Evolutionary conservation across 2,113 vertebrate species (phyloP), one percentile per base, ranked within the genome.

Genomic region (Mustelus asterias): DNA sequence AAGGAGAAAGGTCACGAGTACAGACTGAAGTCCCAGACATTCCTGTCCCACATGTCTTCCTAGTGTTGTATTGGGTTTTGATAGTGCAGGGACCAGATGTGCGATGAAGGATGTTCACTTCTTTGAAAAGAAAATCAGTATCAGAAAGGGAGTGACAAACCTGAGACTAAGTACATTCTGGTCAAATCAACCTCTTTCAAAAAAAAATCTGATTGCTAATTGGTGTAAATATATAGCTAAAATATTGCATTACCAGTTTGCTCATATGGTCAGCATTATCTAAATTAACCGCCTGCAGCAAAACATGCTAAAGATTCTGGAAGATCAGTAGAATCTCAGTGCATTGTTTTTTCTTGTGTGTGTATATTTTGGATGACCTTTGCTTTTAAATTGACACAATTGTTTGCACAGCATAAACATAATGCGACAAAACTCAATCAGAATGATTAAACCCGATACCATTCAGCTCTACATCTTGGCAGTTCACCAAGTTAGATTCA

Each of bases 301-400:
- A 63, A 83, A 90, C n/a, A 29, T 60, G 16, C 54, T 90, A 60
- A n/a, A 90, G 29, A 90, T 90, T 90, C 88, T 63, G 54, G 33
- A 58, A n/a, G 29, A 90, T 90, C 88, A 90, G 88, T 90, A 29
- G 26, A 90, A 90, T 90, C 29, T 58, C 26, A 33, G 29, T 90
- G 26, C 88, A 63, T 60, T 90, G 48, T 90, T 90, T 90, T 63
- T 90, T 90, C 58, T 90, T 29, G 58, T 90, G 58, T 60, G 54
- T 90, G 88, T 90, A 90, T 63, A 90, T 33, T 90, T 90, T 90
- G 29, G 88, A 63, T 90, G 54, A 63, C 54, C 54, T n/a, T 54
- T 60, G 88, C 88, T 90, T 90, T 29, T 58, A 90, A 63, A 90
- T 58, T 83, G 78, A 14, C 14, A 90, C 14, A 90, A 83, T 83